Conservation (phyloP, 2,888 invertebrate genomes). For the Sphaeridia pumilis region DNA sequence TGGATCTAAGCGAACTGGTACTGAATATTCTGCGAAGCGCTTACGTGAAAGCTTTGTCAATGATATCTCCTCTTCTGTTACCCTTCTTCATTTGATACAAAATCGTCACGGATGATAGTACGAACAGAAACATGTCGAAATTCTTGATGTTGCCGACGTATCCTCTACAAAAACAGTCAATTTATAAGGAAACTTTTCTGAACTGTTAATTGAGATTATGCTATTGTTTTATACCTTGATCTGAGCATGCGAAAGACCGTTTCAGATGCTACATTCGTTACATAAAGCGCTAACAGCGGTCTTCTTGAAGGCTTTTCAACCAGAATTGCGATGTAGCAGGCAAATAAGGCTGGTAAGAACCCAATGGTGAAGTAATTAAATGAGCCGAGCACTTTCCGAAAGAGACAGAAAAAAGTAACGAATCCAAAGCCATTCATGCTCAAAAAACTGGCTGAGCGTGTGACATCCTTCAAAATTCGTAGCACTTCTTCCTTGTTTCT, state of each 20-base stretch:
- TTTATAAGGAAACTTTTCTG: no score
- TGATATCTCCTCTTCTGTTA: slow-evolving; percentile 25
- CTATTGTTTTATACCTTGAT: slow-evolving; percentile 32
- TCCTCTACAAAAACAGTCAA: slow-evolving; percentile 28
- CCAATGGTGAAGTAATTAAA: slow-evolving; percentile 59
- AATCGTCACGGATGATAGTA: slow-evolving; percentile 26
- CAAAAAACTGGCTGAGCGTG: slow-evolving; percentile 64
- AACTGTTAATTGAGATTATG: no score
- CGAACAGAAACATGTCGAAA: slow-evolving; percentile 33
- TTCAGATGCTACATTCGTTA: slow-evolving; percentile 72
- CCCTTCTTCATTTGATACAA: slow-evolving; percentile 35
- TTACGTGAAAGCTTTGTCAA: slow-evolving; percentile 33
- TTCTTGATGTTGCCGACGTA: slow-evolving; percentile 31
- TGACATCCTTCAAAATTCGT: slow-evolving; percentile 52
- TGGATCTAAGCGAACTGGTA: no score
- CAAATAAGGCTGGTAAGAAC: slow-evolving; percentile 59
- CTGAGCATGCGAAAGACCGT: slow-evolving; percentile 59
- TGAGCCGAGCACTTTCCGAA: slow-evolving; percentile 53
- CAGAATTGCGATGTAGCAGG: slow-evolving; percentile 58
- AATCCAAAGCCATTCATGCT: slow-evolving; percentile 62
- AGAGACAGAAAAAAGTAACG: slow-evolving; percentile 55
- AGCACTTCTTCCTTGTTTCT: slow-evolving; percentile 48
- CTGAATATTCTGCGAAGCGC: no score
- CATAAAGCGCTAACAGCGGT: slow-evolving; percentile 61
- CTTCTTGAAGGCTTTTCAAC: slow-evolving; percentile 65